A percentile compares a stretch with the other conserved stretches of the same genome.
These are phyloP conservation scores for Pithys albifrons DNA, from an alignment of 2,113 vertebrate genomes.

Conservation along the genomic window DNA sequence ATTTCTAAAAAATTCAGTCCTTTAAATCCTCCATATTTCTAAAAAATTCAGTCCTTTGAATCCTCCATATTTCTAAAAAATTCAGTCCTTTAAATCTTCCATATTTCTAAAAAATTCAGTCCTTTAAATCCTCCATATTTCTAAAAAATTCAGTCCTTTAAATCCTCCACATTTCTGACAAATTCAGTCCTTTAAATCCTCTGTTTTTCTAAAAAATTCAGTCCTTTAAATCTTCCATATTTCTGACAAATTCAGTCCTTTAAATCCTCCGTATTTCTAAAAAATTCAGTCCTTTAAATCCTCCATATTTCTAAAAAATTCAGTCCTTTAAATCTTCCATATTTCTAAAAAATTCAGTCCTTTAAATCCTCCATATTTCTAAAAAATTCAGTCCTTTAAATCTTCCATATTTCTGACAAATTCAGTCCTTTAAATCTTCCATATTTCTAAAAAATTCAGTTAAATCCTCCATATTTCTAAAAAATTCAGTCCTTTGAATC, in stretches of 20 bases:
- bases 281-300: neutral
- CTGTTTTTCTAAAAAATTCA: neutral
- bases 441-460: too few species aligned
- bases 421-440: too few species aligned
- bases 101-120: too few species aligned
- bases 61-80: neutral
- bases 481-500: neutral
- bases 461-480: neutral
- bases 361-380: neutral
- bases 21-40: too few species aligned
- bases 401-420: too few species aligned
- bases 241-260: neutral
- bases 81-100: too few species aligned
- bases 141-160: neutral
- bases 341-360: neutral
- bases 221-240: too few species aligned
- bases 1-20: neutral
- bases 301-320: neutral
- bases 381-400: neutral
- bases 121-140: neutral
- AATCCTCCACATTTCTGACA: too few species aligned
- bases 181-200: neutral
- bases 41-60: neutral
- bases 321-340: too few species aligned
- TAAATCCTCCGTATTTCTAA: neutral